Base-by-base conservation (phyloP, 2,797 vertebrate genomes). In the Sebastes jordani region DNA sequence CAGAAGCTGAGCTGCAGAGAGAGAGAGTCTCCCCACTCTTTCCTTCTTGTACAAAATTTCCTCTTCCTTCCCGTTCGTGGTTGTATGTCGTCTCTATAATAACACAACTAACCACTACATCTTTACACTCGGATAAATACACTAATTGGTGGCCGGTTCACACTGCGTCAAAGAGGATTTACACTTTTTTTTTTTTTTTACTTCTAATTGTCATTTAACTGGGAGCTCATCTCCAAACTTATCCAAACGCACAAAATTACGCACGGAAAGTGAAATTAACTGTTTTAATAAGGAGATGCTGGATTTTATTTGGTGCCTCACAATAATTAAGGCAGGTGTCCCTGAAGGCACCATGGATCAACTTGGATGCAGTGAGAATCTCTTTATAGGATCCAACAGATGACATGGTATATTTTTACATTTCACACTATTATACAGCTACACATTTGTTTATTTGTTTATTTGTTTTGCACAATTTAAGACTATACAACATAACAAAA, bases 11-110 rank as follows among this genome's bases (percentile, higher is more conserved):
- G 82, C 82, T 89, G 90, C 16, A 18, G 42, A 93, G 94, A 92
- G 94, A 95, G 91, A 94, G 95, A 95, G 93, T 95, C 93, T 95
- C 96, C 95, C 96, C 96, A 96, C 96, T 97, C 96, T 97, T 97
- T 97, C 97, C 96, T 97, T 96, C 95, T 97, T 92, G 95, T 96
- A 96, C 96, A 95, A 97, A 96, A 96, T 96, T 96, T 97, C 96
- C 96, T 97, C 96, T 97, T 97, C 97, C 97, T 97, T 97, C 97
- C 97, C 96, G 96, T 97, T 97, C 94, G 96, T 96, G 97, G 97
- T 96, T 94, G 96, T 96, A 97, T 96, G 96, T 96, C 95, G 96
- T 93, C 93, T 95, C 94, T 96, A 96, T 95, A 97, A 97, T 96
- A 97, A 96, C 96, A 96, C 95, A 95, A 96, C 93, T 96, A 97